A percentile compares a stretch with the other conserved stretches of the same genome.
Conservation (phyloP, 2,113 vertebrate genomes). For the Cebus imitator region DNA sequence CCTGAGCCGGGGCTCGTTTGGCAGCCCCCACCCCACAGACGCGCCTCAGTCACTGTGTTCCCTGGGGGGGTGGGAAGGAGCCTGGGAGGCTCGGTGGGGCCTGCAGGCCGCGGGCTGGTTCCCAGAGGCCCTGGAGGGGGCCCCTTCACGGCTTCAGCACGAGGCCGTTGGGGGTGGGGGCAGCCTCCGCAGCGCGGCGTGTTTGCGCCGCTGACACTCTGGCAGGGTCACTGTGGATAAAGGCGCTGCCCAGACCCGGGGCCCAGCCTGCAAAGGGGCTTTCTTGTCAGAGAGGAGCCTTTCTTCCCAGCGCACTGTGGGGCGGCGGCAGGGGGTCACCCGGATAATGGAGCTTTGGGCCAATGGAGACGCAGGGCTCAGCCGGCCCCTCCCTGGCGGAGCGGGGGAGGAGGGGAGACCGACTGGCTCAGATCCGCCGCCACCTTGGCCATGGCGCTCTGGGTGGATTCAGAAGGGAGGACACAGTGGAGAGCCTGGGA, state of each 20-base stretch:
- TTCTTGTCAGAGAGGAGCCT: conserved; percentile 67
- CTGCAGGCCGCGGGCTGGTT: conserved; percentile 22
- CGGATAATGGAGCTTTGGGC: conserved; percentile 53
- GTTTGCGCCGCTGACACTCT: conserved; percentile 39
- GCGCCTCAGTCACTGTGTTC: background rate
- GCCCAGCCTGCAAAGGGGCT: conserved; percentile 63
- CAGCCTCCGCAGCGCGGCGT: background rate
- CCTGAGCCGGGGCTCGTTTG: background rate
- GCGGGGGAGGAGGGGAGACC: background rate
- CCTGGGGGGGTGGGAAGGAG: background rate
- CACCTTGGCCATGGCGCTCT: conserved; percentile 55
- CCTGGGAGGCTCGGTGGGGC: background rate
- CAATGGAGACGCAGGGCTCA: background rate
- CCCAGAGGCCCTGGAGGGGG: conserved; percentile 56
- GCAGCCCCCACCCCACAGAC: background rate
- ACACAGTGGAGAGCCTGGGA: background rate
- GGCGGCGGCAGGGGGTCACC: conserved; percentile 55
- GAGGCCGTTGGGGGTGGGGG: conserved; percentile 34
- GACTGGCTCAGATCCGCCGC: background rate
- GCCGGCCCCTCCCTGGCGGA: background rate
- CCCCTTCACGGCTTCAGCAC: conserved; percentile 13
- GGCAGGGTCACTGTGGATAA: conserved; percentile 71
- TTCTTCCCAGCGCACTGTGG: conserved; percentile 65
- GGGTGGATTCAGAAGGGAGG: background rate
- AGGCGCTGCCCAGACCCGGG: conserved; percentile 46